Evolutionary conservation across 2,888 invertebrate genomes (phyloP).

Genomic region (Coleophora deauratella): DNA sequence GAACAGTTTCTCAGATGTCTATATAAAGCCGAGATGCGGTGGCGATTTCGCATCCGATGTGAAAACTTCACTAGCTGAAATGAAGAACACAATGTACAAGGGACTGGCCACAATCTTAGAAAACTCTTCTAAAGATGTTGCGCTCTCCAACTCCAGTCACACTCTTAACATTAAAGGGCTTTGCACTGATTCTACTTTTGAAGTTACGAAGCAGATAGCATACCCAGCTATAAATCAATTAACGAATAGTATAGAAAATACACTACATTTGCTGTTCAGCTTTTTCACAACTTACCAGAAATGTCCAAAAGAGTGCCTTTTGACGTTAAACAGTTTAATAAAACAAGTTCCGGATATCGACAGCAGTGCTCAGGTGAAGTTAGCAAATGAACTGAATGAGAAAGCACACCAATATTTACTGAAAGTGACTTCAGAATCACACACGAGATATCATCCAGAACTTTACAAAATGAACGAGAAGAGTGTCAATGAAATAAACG

Average conservation of each 20-base stretch:
- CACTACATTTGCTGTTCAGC: conserved; percentile 26
- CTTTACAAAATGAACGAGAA: conserved; percentile 21
- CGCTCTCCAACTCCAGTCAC: conserved; percentile 26
- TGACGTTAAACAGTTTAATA: conserved; percentile 27
- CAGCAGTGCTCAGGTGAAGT: conserved; percentile 11
- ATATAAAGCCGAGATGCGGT: conserved; percentile 72
- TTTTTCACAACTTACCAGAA: conserved; percentile 43
- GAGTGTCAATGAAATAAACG: conserved; percentile 35
- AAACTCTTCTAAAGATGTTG: conserved; percentile 12
- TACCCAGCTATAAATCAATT: conserved; percentile 26
- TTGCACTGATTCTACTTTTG: conserved; percentile 63
- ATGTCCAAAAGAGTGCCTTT: conserved; percentile 28
- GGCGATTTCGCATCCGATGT: conserved; percentile 44
- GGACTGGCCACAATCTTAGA: conserved; percentile 30
- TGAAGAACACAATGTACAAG: conserved; percentile 62
- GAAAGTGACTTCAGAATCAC: conserved; percentile 16
- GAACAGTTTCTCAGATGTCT: conserved; percentile 78
- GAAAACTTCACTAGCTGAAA: conserved; percentile 57
- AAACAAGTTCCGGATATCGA: conserved; percentile 20
- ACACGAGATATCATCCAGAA: conserved; percentile 46
- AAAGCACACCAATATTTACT: conserved; percentile 22
- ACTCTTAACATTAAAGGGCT: conserved; percentile 59
- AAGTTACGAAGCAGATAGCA: conserved; percentile 72
- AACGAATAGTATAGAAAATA: neutral
- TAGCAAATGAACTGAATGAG: conserved; percentile 27